Conservation (phyloP, 2,113 vertebrate species). For the Anarrhichthys ocellatus region DNA sequence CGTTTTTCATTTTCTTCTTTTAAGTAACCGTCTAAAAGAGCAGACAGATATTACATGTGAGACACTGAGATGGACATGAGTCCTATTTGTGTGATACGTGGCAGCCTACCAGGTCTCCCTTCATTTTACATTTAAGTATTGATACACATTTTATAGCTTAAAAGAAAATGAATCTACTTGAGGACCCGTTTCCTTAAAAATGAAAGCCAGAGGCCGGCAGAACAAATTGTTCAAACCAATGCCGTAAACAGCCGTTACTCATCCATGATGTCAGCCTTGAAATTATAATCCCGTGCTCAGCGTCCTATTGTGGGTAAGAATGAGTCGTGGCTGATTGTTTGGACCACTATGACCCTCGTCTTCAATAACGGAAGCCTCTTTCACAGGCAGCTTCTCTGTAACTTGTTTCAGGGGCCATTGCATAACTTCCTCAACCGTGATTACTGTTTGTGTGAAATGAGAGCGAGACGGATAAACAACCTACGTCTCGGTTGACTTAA, state of each 20-base stretch:
- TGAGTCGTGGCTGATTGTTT: not conserved
- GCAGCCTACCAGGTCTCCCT: not conserved
- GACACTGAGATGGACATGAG: not conserved
- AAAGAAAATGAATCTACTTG: not conserved
- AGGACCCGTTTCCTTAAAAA: not conserved
- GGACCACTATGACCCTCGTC: not conserved
- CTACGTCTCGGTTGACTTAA: not conserved
- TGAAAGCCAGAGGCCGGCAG: not conserved
- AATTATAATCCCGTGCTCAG: not conserved
- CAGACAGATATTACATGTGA: too few relatives aligned
- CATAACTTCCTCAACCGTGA: not conserved
- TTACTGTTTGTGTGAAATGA: not conserved
- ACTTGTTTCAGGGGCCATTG: not conserved
- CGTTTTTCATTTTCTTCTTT: not conserved
- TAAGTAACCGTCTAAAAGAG: not conserved
- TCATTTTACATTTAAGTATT: not conserved
- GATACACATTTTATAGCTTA: not conserved
- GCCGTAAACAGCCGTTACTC: not conserved
- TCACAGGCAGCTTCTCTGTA: not conserved
- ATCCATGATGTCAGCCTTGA: not conserved
- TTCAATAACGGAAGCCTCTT: conserved; percentile 1
- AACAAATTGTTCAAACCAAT: not conserved
- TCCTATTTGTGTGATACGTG: not conserved
- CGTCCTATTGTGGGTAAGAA: not conserved
- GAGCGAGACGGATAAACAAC: not conserved